A percentile compares a stretch with the other conserved stretches of the same genome.
These are phyloP conservation scores for Brachymystax lenok DNA, from an alignment of 2,797 vertebrate species.

Conservation along the genomic window DNA sequence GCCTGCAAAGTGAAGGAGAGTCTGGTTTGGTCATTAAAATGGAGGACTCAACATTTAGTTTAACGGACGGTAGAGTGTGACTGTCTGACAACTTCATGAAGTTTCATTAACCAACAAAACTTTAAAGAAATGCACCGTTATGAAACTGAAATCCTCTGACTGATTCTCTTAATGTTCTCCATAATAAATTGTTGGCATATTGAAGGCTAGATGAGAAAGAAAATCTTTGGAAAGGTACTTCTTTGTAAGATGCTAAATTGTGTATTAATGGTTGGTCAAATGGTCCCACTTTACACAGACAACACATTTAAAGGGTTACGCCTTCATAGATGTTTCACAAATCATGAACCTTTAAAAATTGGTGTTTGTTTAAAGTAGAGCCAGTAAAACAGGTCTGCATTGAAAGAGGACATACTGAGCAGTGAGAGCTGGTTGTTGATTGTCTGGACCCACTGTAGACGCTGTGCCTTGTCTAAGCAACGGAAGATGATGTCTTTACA, in stretches of 20 bases:
- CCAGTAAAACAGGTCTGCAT: not conserved
- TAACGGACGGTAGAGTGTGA: constrained; percentile 24
- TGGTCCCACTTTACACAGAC: not conserved
- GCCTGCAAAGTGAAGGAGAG: constrained; percentile 67
- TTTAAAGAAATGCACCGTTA: constrained; percentile 56
- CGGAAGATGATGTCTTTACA: constrained; percentile 84
- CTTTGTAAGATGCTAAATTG: constrained; percentile 63
- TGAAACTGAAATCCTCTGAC: constrained; percentile 45
- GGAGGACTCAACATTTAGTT: constrained; percentile 39
- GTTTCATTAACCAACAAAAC: constrained; percentile 61
- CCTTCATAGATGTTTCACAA: not conserved
- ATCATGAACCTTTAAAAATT: not conserved
- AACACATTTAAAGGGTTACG: not conserved
- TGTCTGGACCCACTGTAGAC: constrained; percentile 83
- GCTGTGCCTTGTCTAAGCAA: constrained; percentile 75
- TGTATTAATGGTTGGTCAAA: not conserved
- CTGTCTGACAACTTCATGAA: constrained; percentile 55
- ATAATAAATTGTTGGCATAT: constrained; percentile 55
- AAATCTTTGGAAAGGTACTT: constrained; percentile 39
- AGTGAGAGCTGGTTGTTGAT: constrained; percentile 82
- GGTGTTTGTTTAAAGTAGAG: not conserved
- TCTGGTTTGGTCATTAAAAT: constrained; percentile 43
- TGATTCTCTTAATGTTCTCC: constrained; percentile 36
- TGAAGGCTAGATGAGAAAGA: constrained; percentile 37
- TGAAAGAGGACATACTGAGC: constrained; percentile 75